Evolutionary conservation across 2,888 invertebrate genomes (phyloP).

Genomic region (Eudasyphora cyanicolor): DNA sequence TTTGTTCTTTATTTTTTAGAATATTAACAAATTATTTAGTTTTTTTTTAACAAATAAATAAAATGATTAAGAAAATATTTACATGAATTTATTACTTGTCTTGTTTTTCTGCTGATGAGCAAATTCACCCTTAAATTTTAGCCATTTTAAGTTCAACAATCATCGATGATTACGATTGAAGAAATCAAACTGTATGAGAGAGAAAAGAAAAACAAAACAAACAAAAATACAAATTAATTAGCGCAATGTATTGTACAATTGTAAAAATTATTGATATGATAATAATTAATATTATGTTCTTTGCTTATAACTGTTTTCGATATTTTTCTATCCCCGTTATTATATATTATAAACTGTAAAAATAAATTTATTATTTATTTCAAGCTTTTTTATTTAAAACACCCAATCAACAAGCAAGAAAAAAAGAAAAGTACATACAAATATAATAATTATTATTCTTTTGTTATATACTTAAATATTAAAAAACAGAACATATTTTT

Average conservation of each 20-base stretch:
- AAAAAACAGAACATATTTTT: constrained; percentile 34
- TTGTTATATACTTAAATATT: constrained; percentile 55
- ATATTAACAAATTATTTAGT: constrained; percentile 52
- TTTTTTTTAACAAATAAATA: constrained; percentile 52
- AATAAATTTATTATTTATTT: constrained; percentile 55
- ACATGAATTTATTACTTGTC: constrained; percentile 58
- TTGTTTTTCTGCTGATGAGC: constrained; percentile 40
- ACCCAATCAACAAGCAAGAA: constrained; percentile 46
- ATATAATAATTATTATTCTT: constrained; percentile 66
- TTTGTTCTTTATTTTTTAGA: constrained; percentile 55
- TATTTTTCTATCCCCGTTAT: constrained; percentile 19
- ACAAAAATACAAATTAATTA: constrained; percentile 37
- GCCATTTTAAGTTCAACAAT: constrained; percentile 24
- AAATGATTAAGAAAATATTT: constrained; percentile 40
- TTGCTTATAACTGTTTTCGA: constrained; percentile 34
- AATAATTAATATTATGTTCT: constrained; percentile 39
- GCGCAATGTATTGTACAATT: constrained; percentile 60
- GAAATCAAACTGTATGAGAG: not conserved
- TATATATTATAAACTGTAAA: constrained; percentile 31
- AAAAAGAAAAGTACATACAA: constrained; percentile 47
- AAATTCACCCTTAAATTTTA: not conserved
- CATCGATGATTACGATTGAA: constrained; percentile 12
- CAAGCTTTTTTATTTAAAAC: constrained; percentile 45
- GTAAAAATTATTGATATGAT: constrained; percentile 49
- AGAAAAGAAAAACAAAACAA: too few species aligned